Conservation (phyloP, 2,888 invertebrate genomes). For the Agrilus cyanescens region DNA sequence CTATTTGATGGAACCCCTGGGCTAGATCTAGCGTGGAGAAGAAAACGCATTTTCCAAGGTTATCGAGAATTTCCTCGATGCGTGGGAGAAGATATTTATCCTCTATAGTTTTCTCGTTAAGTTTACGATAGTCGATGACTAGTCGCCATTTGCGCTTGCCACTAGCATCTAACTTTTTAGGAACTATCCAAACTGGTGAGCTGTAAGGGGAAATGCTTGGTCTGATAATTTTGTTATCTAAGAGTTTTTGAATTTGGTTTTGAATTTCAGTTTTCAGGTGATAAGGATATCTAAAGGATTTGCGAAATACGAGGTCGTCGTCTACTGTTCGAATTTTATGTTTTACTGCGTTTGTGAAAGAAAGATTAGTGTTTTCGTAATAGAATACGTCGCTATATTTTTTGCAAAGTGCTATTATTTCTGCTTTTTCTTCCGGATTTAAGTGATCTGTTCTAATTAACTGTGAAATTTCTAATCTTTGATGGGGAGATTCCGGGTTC, state of each 20-base stretch:
- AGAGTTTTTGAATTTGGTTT: background rate
- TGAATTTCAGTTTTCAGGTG: constrained; percentile 1
- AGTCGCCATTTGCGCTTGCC: constrained; percentile 5
- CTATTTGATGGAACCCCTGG: constrained; percentile 20
- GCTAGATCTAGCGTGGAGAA: constrained; percentile 15
- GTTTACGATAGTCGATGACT: constrained; percentile 8
- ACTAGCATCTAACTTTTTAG: constrained; percentile 4
- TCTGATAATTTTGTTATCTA: constrained; percentile 6
- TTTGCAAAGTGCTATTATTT: constrained; percentile 1
- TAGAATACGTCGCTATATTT: constrained; percentile 2
- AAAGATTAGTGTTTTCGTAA: constrained; percentile 4
- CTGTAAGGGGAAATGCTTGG: constrained; percentile 7
- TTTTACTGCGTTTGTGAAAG: constrained; percentile 5
- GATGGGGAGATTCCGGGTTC: background rate
- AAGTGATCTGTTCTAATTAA: constrained; percentile 4
- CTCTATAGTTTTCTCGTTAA: constrained; percentile 9
- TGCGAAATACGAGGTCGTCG: constrained; percentile 1
- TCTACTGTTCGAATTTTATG: constrained; percentile 6
- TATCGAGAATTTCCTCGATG: constrained; percentile 17
- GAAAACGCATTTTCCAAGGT: constrained; percentile 13
- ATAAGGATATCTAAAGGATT: background rate
- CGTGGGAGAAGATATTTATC: constrained; percentile 12
- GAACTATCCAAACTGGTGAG: background rate
- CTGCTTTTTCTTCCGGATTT: constrained; percentile 1
- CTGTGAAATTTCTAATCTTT: constrained; percentile 1